Percentiles rank a stretch among this genome's conserved stretches.
These are phyloP conservation scores for Luperina nickerlii DNA, from an alignment of 2,888 invertebrate species.

Conservation along the genomic window DNA sequence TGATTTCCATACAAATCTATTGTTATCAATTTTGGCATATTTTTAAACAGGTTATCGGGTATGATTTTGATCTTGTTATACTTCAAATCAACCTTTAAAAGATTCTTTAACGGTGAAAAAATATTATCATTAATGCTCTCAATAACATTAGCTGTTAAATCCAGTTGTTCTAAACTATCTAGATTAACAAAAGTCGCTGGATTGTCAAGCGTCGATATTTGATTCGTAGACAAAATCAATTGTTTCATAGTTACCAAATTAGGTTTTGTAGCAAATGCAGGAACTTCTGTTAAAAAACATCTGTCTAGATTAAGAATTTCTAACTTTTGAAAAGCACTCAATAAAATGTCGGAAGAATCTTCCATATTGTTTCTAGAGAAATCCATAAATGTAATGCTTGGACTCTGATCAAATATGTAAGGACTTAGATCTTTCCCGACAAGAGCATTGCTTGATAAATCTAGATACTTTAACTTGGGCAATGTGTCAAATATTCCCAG, in stretches of 20 bases:
- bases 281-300: slow-evolving; percentile 73
- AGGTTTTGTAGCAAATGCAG: slow-evolving; percentile 72
- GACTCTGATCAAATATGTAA: slow-evolving; percentile 65
- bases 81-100: slow-evolving; percentile 76
- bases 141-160: slow-evolving; percentile 79
- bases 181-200: slow-evolving; percentile 64
- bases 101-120: slow-evolving; percentile 75
- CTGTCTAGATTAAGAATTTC: slow-evolving; percentile 72
- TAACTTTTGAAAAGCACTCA: slow-evolving; percentile 69
- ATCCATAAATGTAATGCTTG: slow-evolving; percentile 61
- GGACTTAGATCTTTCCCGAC: slow-evolving; percentile 70
- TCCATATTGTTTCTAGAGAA: slow-evolving; percentile 71
- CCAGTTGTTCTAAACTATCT: slow-evolving; percentile 76
- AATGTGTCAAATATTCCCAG: slow-evolving; percentile 65
- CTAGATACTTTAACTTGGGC: slow-evolving; percentile 65
- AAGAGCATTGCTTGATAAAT: slow-evolving; percentile 75
- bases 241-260: slow-evolving; percentile 79
- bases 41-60: slow-evolving; percentile 77
- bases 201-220: slow-evolving; percentile 75
- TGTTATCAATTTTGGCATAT: slow-evolving; percentile 73
- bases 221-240: slow-evolving; percentile 77
- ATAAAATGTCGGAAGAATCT: slow-evolving; percentile 65
- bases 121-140: slow-evolving; percentile 74
- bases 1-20: slow-evolving; percentile 80
- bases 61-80: slow-evolving; percentile 77